Conservation (phyloP, 2,113 vertebrate genomes). For the Picathartes gymnocephalus region DNA sequence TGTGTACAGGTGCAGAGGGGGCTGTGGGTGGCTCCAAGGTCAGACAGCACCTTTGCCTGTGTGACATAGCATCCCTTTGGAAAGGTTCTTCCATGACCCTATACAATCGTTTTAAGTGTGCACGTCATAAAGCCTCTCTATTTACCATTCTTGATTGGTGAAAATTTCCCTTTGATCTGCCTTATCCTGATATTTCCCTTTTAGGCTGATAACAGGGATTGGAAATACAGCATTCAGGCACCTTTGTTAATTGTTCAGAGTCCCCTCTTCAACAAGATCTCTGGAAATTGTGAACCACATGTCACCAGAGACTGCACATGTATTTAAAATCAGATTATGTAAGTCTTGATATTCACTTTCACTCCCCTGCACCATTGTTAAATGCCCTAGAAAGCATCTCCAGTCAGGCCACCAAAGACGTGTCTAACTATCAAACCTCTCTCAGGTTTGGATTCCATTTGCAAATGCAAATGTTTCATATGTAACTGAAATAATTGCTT, state of each 20-base stretch:
- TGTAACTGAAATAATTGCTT: not conserved
- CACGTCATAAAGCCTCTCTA: not conserved
- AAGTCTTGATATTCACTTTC: not conserved
- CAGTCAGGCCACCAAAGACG: not conserved
- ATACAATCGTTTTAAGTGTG: not conserved
- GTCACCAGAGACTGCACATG: not conserved
- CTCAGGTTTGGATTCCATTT: not conserved
- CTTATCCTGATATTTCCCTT: not conserved
- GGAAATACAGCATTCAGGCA: not conserved
- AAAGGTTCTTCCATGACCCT: not conserved
- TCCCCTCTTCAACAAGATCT: not conserved
- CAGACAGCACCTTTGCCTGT: accelerated
- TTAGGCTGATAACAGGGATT: not conserved
- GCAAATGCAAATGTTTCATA: not conserved
- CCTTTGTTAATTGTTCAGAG: not conserved
- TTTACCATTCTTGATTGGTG: not conserved
- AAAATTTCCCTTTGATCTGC: not conserved
- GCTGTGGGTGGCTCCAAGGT: not conserved
- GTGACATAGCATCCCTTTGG: not conserved
- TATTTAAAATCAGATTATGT: not conserved
- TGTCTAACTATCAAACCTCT: not conserved
- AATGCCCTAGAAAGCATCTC: not conserved
- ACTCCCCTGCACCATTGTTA: not conserved
- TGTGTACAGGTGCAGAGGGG: not conserved
- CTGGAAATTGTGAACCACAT: not conserved